phyloP scores from a whole-genome alignment of 2,113 vertebrate species.

The Atherinomorus stipes region DNA sequence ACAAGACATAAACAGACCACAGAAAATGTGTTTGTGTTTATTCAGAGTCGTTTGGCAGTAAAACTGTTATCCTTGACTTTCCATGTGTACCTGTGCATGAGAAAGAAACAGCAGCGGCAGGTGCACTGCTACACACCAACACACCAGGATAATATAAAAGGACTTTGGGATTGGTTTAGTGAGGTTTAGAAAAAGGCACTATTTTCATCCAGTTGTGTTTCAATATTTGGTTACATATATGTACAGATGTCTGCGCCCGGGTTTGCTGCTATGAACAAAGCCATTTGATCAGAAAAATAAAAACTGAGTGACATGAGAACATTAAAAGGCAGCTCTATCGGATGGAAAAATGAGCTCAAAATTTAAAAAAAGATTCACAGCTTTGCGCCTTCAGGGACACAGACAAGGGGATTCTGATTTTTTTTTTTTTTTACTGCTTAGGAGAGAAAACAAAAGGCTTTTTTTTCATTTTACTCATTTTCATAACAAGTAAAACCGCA shows the following conservation, averaged over 20 bases:
- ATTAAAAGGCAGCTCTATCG: conserved; percentile 36
- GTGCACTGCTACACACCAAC: no score
- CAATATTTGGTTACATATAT: neutral
- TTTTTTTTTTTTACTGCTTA: conserved; percentile 34
- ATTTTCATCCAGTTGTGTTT: neutral
- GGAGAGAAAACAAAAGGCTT: conserved; percentile 24
- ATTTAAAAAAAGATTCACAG: conserved; percentile 31
- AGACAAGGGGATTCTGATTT: conserved; percentile 41
- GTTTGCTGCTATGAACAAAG: conserved; percentile 10
- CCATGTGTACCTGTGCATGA: no score
- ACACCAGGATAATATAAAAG: neutral
- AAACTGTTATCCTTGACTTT: no score
- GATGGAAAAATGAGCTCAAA: conserved; percentile 11
- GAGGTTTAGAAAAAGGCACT: conserved; percentile 1
- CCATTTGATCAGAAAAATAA: conserved; percentile 1
- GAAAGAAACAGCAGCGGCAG: no score
- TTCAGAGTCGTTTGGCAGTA: neutral
- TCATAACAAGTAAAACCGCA: conserved; percentile 27
- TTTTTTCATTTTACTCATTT: conserved; percentile 13
- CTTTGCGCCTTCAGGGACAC: conserved; percentile 20
- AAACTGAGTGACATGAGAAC: neutral
- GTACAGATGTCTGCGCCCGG: neutral
- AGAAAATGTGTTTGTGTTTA: neutral
- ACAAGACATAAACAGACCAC: neutral
- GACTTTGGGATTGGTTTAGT: neutral